Conservation (phyloP, 2,113 vertebrate genomes). For the Hippopotamus amphibius region DNA sequence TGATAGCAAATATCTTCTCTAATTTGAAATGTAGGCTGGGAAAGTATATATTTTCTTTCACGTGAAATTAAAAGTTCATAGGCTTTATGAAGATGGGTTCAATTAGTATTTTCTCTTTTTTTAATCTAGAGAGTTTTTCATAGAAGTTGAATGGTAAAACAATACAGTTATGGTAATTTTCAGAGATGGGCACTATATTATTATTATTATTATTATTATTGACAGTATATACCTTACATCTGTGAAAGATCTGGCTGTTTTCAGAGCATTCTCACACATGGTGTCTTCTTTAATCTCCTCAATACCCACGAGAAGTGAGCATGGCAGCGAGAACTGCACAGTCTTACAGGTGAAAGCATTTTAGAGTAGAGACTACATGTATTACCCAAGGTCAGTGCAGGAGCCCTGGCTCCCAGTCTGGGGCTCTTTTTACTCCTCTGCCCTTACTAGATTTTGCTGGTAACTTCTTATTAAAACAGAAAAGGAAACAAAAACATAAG, state of each 20-base stretch:
- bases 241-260: not conserved
- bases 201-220: not conserved
- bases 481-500: not conserved
- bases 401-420: not conserved
- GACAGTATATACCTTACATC: not conserved
- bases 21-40: not conserved
- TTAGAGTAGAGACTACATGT: not conserved
- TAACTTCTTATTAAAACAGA: conserved; percentile 6
- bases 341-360: not conserved
- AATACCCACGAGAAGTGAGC: not conserved
- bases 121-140: not conserved
- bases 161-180: not conserved
- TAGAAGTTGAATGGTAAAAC: not conserved
- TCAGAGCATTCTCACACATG: not conserved
- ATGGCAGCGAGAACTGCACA: accelerated
- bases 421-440: not conserved
- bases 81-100: not conserved
- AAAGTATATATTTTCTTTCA: conserved; percentile 1
- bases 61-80: conserved; percentile 1
- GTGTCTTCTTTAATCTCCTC: conserved; percentile 20
- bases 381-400: not conserved
- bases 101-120: not conserved
- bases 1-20: not conserved
- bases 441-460: not conserved
- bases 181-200: not conserved